phyloP scores from a whole-genome alignment of 2,888 invertebrate genomes.

The Argyresthia albistria region DNA sequence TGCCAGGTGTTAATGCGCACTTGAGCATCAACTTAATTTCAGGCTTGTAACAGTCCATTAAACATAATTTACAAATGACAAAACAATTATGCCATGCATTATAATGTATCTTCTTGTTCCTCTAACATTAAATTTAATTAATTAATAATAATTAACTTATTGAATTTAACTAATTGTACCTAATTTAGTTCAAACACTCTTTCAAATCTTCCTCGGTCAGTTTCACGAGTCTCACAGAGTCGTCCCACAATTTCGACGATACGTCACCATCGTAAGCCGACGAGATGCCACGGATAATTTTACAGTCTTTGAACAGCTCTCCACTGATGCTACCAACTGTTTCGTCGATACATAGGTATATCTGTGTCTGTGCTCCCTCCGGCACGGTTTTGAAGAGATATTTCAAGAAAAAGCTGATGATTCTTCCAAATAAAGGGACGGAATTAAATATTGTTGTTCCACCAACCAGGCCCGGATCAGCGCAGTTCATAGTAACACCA shows the following conservation, averaged over 20 bases:
- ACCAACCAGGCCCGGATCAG: slow-evolving; percentile 89
- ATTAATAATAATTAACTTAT: too few relatives aligned
- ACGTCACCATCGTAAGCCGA: slow-evolving; percentile 74
- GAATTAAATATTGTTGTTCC: slow-evolving; percentile 23
- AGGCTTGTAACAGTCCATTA: too few relatives aligned
- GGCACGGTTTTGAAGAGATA: slow-evolving; percentile 75
- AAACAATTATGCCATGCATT: too few relatives aligned
- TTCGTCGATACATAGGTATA: slow-evolving; percentile 77
- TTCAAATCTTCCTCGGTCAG: background rate
- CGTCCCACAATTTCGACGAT: slow-evolving; percentile 64
- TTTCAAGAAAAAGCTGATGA: slow-evolving; percentile 74
- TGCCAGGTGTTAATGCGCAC: too few relatives aligned
- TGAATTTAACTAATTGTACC: background rate
- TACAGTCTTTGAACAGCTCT: slow-evolving; percentile 81
- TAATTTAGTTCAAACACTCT: background rate
- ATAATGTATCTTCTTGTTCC: too few relatives aligned
- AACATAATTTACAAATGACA: too few relatives aligned
- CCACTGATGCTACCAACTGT: slow-evolving; percentile 75
- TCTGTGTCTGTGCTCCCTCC: slow-evolving; percentile 81
- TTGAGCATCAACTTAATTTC: too few relatives aligned
- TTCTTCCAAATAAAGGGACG: slow-evolving; percentile 45
- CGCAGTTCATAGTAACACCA: slow-evolving; percentile 81
- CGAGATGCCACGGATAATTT: slow-evolving; percentile 62
- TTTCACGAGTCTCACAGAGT: background rate
- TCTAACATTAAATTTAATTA: too few relatives aligned